Conservation (phyloP, 2,888 invertebrate genomes). For the Aporophyla lueneburgensis region DNA sequence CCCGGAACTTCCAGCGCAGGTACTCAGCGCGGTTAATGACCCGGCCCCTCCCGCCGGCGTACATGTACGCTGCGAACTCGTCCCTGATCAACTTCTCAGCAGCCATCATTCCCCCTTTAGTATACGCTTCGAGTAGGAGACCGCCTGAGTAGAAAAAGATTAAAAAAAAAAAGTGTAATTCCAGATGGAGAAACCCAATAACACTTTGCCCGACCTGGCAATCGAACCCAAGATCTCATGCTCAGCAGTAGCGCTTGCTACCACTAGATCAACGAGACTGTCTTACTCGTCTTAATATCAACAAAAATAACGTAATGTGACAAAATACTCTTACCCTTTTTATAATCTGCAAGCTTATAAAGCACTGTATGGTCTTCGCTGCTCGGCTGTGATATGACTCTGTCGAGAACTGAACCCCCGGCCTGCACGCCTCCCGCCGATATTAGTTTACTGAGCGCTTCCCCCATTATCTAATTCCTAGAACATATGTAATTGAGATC, state of each 20-base stretch:
- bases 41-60: conserved; percentile 95
- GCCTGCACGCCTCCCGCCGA: conserved; percentile 89
- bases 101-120: conserved; percentile 95
- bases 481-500: no score
- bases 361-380: conserved; percentile 96
- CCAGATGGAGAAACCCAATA: no score
- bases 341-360: conserved; percentile 97
- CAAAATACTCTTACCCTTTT: conserved; percentile 92
- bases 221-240: no score
- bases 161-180: no score
- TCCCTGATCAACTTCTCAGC: conserved; percentile 96
- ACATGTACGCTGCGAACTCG: conserved; percentile 97
- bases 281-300: no score
- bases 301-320: background rate
- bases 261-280: no score
- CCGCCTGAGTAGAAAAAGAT: conserved; percentile 90
- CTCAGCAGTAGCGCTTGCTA: no score
- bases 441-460: conserved; percentile 84
- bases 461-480: conserved; percentile 77
- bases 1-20: conserved; percentile 97
- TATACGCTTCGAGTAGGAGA: conserved; percentile 96
- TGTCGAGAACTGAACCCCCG: conserved; percentile 95
- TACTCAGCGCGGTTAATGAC: conserved; percentile 97
- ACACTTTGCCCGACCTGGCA: no score
- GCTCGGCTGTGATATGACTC: conserved; percentile 97